phyloP scores from a whole-genome alignment of 2,888 invertebrate species.

The Chalcis sispes region DNA sequence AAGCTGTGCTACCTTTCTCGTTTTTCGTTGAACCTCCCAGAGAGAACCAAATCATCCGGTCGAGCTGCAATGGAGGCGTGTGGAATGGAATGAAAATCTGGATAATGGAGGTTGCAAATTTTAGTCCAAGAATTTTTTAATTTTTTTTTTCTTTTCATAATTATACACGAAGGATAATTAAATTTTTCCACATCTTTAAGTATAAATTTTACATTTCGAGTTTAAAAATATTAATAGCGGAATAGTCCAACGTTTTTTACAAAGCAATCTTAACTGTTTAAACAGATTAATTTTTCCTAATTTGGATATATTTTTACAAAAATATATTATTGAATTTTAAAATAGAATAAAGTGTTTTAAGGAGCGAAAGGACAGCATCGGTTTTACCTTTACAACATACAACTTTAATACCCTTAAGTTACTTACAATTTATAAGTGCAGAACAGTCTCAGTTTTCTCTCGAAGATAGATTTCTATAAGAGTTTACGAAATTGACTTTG shows the following conservation, averaged over 20 bases:
- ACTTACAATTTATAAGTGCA: constrained; percentile 37
- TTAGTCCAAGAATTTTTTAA: too few relatives aligned
- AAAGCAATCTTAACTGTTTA: too few relatives aligned
- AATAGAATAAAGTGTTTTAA: background rate
- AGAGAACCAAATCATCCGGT: constrained; percentile 59
- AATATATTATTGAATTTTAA: too few relatives aligned
- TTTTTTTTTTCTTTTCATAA: too few relatives aligned
- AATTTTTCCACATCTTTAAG: too few relatives aligned
- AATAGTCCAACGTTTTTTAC: too few relatives aligned
- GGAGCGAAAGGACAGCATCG: constrained; percentile 1
- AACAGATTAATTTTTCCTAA: too few relatives aligned
- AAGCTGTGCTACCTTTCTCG: constrained; percentile 62
- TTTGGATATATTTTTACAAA: too few relatives aligned
- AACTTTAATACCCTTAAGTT: constrained; percentile 34
- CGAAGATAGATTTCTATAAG: constrained; percentile 30
- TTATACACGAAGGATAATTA: too few relatives aligned
- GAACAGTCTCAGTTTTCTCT: constrained; percentile 6
- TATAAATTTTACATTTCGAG: too few relatives aligned
- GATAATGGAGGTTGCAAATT: constrained; percentile 8
- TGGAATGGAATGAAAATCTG: background rate
- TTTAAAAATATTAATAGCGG: too few relatives aligned
- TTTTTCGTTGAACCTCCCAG: too few relatives aligned
- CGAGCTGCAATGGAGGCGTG: constrained; percentile 4
- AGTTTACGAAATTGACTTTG: constrained; percentile 52
- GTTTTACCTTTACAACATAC: background rate